phyloP scores from a whole-genome alignment of 1,140 invertebrate genomes.

The Zaprionus inermis region DNA sequence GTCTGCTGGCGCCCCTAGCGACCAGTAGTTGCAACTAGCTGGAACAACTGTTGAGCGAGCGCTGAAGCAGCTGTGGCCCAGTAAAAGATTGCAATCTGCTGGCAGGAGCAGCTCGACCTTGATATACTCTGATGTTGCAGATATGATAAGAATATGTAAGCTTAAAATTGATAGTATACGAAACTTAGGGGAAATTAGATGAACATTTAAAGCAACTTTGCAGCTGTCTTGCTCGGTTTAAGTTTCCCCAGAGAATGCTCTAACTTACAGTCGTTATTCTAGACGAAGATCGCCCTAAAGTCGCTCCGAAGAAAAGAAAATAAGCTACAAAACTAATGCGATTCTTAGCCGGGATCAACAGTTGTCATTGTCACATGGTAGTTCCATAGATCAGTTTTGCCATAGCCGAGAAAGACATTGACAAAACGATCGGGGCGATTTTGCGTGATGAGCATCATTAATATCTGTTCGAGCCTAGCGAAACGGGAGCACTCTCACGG shows the following conservation, averaged over 20 bases:
- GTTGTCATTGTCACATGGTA: not conserved
- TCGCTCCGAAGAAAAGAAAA: too few species aligned
- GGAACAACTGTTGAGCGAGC: too few species aligned
- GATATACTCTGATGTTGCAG: not conserved
- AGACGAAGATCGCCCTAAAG: too few species aligned
- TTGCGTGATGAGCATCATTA: constrained; percentile 10
- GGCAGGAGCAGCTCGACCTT: not conserved
- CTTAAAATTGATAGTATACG: too few species aligned
- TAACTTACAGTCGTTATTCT: too few species aligned
- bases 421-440: constrained; percentile 31
- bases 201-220: too few species aligned
- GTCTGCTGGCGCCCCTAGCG: constrained; percentile 17
- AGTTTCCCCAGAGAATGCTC: not conserved
- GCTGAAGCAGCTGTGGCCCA: constrained; percentile 17
- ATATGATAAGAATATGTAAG: too few species aligned
- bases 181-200: too few species aligned
- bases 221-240: not conserved
- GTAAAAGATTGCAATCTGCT: not conserved
- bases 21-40: constrained; percentile 15
- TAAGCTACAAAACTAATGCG: not conserved
- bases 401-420: constrained; percentile 18
- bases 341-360: not conserved
- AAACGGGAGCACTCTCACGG: not conserved
- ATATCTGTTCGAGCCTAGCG: constrained; percentile 10
- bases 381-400: not conserved